Conservation (phyloP, 2,113 vertebrate species). For the Ageneiosus marmoratus region DNA sequence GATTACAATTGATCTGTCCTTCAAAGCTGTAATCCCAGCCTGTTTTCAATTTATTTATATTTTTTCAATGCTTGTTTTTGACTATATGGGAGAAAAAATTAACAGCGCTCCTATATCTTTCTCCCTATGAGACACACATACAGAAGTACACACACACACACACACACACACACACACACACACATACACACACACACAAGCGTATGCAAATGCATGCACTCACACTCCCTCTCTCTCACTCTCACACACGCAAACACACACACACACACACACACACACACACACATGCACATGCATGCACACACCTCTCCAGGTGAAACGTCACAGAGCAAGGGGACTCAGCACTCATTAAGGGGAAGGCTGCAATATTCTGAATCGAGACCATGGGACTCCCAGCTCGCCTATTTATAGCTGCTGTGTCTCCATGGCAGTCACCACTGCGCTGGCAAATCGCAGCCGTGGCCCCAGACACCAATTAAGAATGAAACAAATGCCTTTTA, state of each 20-base stretch:
- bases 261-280: constrained; percentile 62
- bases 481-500: constrained; percentile 79
- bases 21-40: constrained; percentile 47
- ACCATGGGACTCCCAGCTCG: constrained; percentile 78
- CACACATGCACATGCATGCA: constrained; percentile 58
- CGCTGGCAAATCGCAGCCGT: constrained; percentile 75
- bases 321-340: constrained; percentile 75
- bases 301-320: constrained; percentile 63
- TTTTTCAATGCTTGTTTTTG: constrained; percentile 51
- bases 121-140: constrained; percentile 60
- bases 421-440: constrained; percentile 75
- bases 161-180: constrained; percentile 54
- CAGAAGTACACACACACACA: constrained; percentile 56
- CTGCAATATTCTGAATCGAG: constrained; percentile 82
- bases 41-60: constrained; percentile 28
- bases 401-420: constrained; percentile 78
- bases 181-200: constrained; percentile 58
- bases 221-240: not conserved
- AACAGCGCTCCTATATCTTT: constrained; percentile 60
- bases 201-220: not conserved
- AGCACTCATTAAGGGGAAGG: constrained; percentile 79
- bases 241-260: constrained; percentile 59
- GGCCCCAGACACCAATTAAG: constrained; percentile 81
- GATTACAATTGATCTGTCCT: constrained; percentile 53
- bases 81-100: constrained; percentile 56